Base-by-base conservation (phyloP, 2,888 invertebrate genomes). In the Nowickia ferox region DNA sequence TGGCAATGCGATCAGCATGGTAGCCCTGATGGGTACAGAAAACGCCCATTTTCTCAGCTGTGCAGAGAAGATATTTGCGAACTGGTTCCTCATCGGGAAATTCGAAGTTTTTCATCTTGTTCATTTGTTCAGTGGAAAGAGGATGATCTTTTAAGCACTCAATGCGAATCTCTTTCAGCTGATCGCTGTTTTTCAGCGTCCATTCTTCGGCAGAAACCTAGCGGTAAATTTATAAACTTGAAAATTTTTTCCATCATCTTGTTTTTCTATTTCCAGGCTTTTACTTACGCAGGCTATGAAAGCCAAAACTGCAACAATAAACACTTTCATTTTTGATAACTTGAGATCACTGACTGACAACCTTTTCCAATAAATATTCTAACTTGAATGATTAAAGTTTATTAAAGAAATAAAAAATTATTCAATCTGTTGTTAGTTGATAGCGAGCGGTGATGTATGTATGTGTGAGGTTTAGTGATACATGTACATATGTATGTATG, bases 1-100 rank as follows among this genome's bases (percentile, higher is more conserved):
- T 91, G 63, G 89, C 91, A 81, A 92, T 84, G 30, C 92, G 91
- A 83, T 92, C 91, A 44, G 90, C 88, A 87, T 92, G 91, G 68
- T 90, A 92, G 53, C 92, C 92, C 72, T 88, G 69, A 40, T 89
- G 85, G 11, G 87, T 78, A 77, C 91, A 91, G 89, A 91, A 92
- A 22, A 92, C 86, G 22, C 88, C 91, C 87, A 92, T 78, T 81
- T 91, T 92, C 30, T 69, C 78, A 22, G 90, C 91, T 10, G 89
- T 88, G 76, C 92, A 92, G 1, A 89, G 86, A 15, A 92, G 75
- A 85, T 91, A 92, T 82, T 90, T 75, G 19, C 91, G 92, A 10
- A 92, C 91, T 9, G 88, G 75, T 30, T 89, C 88, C 76, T 90
- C 90, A 84, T 92, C 89, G 10, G 90, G 90, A 83, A 90, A 91